Evolutionary conservation across 2,113 vertebrate genomes (phyloP), one percentile per base, ranked within the genome.

Genomic region (Labrus mixtus): DNA sequence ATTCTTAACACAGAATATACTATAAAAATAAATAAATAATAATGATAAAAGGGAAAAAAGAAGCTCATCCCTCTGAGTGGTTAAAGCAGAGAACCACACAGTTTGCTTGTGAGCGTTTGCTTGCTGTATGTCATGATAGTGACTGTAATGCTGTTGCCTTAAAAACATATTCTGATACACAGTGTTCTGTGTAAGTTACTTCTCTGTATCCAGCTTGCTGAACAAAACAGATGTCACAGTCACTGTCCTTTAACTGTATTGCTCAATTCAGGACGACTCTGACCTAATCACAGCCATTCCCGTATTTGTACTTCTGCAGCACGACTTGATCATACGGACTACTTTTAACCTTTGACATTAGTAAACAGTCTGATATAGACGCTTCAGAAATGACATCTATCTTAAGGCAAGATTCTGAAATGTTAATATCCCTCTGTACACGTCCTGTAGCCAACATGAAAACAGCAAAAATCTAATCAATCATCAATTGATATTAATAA

Each of bases 181-280:
- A 45, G 36, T 36, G 25, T 37, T 36, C 15, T 36, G 23, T 36
- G n/a, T 36, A 45, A 16, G 8, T 25, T 1, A 12, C 20, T 63
- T 61, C 1, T 16, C 6, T 48, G 20, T 58, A 17, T 54, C 22
- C n/a, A 45, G 37, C n/a, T 43, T 58, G 22, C 22, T 58, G 12
- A 58, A 33, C 10, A 41, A 22, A 17, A n/a, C 41, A 17, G 19
- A 63, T 39, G 57, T 65, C 19, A n/a, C 19, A 45, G 63, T 81
- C 45, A 57, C 8, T 6, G 59, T 54, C 36, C 60, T 63, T 76
- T 48, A 56, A 25, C 59, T 11, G 0, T 17, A 13, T 86, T 86
- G 76, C 81, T 46, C 72, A 87, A 69, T 29, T 16, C 46, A 68
- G 71, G 57, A 43, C 0, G 4, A 10, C n/a, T 20, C 5, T 75